Percentiles rank a stretch among this genome's conserved stretches.
Conservation (phyloP, 2,113 vertebrate species). For the Corythaeola cristata region DNA sequence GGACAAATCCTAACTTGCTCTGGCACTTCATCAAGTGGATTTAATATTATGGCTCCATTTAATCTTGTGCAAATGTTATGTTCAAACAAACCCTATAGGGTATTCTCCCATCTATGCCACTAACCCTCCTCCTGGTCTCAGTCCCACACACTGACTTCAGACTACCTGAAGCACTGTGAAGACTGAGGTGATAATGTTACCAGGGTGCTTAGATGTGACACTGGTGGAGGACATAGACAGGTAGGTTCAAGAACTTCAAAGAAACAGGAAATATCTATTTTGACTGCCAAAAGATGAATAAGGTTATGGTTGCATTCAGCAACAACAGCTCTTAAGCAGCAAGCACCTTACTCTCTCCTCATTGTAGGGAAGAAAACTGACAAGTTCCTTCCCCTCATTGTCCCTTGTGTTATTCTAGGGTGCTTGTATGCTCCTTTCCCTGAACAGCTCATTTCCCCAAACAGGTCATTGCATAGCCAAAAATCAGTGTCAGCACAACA, state of each 20-base stretch:
- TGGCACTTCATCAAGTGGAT: background rate
- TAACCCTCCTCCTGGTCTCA: background rate
- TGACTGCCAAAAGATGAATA: background rate
- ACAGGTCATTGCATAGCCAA: fast-evolving
- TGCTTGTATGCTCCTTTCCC: background rate
- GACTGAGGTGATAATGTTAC: background rate
- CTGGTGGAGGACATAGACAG: background rate
- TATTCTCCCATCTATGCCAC: background rate
- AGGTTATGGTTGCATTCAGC: background rate
- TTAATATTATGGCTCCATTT: background rate
- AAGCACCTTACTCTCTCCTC: background rate
- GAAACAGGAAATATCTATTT: background rate
- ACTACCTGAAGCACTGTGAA: background rate
- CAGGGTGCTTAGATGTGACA: background rate
- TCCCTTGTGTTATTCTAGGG: background rate
- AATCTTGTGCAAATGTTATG: background rate
- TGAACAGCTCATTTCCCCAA: background rate
- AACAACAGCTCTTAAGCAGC: background rate
- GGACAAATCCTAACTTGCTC: conserved; percentile 41
- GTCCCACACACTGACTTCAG: background rate
- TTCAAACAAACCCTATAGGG: background rate
- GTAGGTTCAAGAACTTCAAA: background rate
- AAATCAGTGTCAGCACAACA: background rate
- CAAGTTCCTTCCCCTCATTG: background rate
- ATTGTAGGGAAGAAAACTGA: background rate